Conservation (phyloP, 2,797 vertebrate species). For the Anas acuta region DNA sequence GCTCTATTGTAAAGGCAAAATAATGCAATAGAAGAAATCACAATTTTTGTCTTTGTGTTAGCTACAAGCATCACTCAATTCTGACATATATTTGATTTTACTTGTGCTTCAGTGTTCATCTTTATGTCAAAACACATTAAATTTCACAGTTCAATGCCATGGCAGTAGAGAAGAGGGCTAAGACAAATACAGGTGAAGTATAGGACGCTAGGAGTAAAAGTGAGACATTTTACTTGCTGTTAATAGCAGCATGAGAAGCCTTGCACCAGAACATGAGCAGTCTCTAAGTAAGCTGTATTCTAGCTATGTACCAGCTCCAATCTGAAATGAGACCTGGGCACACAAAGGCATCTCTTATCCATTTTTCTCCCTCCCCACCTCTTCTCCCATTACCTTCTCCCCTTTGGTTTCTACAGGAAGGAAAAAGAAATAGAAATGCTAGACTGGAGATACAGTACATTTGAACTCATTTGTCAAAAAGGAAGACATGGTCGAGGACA, state of each 20-base stretch:
- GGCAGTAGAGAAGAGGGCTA: neutral
- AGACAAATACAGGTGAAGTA: rapidly evolving
- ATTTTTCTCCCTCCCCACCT: neutral
- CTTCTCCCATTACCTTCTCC: neutral
- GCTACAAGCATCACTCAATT: neutral
- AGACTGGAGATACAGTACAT: neutral
- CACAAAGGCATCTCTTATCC: neutral
- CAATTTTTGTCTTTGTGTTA: neutral
- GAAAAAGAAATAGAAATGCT: neutral
- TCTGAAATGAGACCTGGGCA: neutral
- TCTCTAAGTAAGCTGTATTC: neutral
- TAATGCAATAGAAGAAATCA: neutral
- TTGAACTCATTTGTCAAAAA: neutral
- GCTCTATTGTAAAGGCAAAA: neutral
- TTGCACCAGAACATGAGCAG: neutral
- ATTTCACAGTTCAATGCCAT: neutral
- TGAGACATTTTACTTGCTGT: neutral
- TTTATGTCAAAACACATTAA: neutral
- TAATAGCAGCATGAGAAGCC: neutral
- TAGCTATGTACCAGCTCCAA: neutral
- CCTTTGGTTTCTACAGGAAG: neutral
- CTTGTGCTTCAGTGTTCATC: neutral
- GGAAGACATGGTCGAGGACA: neutral
- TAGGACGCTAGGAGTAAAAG: neutral
- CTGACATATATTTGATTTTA: neutral